These are phyloP conservation scores for Zosterops hypoxanthus DNA, from an alignment of 2,113 vertebrate genomes.

Conservation along the genomic window DNA sequence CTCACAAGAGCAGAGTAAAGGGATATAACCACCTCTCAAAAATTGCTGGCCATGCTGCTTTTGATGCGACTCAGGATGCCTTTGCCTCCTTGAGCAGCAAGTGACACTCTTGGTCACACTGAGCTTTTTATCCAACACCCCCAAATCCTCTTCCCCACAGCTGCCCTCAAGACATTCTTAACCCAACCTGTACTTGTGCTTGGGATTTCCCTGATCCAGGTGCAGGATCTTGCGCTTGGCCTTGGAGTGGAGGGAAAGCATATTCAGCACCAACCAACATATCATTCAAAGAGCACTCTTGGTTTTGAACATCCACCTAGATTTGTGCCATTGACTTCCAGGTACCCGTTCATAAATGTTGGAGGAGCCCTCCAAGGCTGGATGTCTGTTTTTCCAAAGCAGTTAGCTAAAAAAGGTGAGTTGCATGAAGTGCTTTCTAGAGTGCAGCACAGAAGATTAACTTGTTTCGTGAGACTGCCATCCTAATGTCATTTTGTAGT, in stretches of 20 bases:
- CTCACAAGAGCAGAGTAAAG: neutral
- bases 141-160: accelerated
- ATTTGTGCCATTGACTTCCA: neutral
- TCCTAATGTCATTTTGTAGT: neutral
- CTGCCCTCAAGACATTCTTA: neutral
- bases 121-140: neutral
- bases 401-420: neutral
- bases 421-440: neutral
- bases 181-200: neutral
- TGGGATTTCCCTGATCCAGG: neutral
- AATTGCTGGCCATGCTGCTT: neutral
- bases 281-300: neutral
- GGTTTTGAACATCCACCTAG: neutral
- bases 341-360: neutral
- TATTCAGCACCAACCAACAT: neutral
- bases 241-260: neutral
- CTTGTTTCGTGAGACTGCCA: neutral
- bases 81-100: neutral
- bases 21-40: neutral
- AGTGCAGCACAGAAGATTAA: neutral
- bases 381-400: neutral
- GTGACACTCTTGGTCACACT: neutral
- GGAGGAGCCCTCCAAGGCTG: neutral
- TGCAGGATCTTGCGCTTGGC: neutral
- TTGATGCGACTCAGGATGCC: neutral